Percentiles rank a stretch among this genome's conserved stretches.
Conservation (phyloP, 2,113 vertebrate genomes). For the Aramus guarauna region DNA sequence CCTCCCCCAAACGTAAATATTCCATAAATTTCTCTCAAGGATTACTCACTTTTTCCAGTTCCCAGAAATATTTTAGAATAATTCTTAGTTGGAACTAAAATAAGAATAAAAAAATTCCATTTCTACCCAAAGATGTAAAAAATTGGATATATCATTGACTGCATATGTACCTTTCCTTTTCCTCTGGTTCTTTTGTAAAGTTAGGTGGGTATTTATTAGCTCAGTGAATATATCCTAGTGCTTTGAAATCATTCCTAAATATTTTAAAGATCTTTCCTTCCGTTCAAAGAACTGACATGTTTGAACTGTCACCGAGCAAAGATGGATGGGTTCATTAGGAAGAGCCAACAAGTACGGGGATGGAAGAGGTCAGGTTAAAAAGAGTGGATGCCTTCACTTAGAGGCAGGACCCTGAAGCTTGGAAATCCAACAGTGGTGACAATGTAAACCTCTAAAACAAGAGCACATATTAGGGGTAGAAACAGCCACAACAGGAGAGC, state of each 20-base stretch:
- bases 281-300: background rate
- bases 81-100: background rate
- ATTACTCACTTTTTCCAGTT: background rate
- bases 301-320: background rate
- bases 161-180: background rate
- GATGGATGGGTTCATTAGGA: background rate
- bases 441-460: background rate
- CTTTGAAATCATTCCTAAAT: background rate
- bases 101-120: background rate
- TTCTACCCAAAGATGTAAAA: background rate
- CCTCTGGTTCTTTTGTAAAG: background rate
- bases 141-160: background rate
- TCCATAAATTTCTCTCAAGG: background rate
- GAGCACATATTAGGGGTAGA: background rate
- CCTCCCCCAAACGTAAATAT: background rate
- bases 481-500: background rate
- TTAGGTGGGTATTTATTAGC: background rate
- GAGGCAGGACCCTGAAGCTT: background rate
- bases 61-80: background rate
- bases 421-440: background rate
- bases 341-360: background rate
- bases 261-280: background rate
- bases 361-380: background rate
- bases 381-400: background rate
- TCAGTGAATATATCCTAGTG: background rate